Base-by-base conservation (phyloP, 2,888 invertebrate species). In the Clistopyga incitator region DNA sequence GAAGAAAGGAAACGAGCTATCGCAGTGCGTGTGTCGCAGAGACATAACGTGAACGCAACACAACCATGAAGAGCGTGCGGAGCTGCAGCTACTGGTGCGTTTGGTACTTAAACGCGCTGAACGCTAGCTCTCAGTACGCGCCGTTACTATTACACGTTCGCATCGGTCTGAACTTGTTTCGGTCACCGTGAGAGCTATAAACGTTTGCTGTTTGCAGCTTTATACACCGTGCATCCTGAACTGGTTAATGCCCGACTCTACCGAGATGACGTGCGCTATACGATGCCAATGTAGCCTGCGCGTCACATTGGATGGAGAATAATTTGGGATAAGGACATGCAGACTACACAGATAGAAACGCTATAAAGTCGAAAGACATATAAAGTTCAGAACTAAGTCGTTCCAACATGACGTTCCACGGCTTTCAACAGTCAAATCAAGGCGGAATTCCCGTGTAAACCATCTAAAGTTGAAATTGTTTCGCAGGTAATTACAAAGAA, bases 191-290 rank as follows among this genome's bases (percentile, higher is more conserved):
- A 76, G 70, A 64, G 54, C 70, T 47, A 67, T 81, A 65, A 56
- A 75, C 82, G 75, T 78, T 78, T 64, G 54, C 38, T 72, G 67
- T 82, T 82, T 70, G 54, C 23, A 75, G 74, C 64, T 70, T 78
- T 64, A 45, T 74, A 42, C 59, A 34, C 34, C 10, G 20, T 15
- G 20, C 47, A 70, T 65, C 23, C 54, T 10, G 2, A 29, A 56
- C 74, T 56, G 23, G 42, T 74, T 52, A 61, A 74, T 47, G 50
- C 47, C 10, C 25, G 20, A n/a, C 38, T 34, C n/a, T 8, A 13
- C 45, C 23, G 29, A 11, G 10, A 65, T 42, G 64, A 23, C 23
- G 23, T 18, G 20, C 6, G 15, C 15, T 34, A 18, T 29, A 42
- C 20, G 0, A 38, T 67, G n/a, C 67, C 3, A 18, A 67, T 23